Evolutionary conservation across 1,140 invertebrate species (phyloP).

Genomic region (Panagrolaimus sp.): DNA sequence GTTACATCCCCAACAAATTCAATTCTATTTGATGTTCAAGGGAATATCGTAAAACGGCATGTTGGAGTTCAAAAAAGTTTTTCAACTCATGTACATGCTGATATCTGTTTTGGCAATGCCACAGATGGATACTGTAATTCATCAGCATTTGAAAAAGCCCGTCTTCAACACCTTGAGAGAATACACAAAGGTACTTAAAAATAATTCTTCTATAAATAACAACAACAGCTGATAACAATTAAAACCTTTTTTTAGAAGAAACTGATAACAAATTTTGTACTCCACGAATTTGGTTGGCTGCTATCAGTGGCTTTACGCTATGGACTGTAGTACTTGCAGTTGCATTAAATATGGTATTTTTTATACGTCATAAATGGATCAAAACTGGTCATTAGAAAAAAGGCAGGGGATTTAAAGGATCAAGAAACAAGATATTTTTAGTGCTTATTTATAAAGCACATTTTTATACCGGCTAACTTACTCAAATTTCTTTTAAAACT

Average conservation of each 20-base stretch:
- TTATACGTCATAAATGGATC: neutral
- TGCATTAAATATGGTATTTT: conserved; percentile 14
- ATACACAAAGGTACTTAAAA: neutral
- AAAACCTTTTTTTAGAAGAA: neutral
- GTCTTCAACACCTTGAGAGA: conserved; percentile 20
- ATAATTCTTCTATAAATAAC: neutral
- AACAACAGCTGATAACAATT: no score
- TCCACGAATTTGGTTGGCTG: neutral
- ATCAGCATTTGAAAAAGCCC: conserved; percentile 12
- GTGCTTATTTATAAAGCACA: no score
- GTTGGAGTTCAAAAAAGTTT: neutral
- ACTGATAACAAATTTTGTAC: conserved; percentile 3
- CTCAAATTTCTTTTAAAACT: no score
- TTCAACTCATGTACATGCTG: conserved; percentile 25
- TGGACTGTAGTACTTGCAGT: conserved; percentile 13
- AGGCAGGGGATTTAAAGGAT: no score
- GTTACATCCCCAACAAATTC: conserved; percentile 55
- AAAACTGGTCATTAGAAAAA: neutral
- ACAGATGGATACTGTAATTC: neutral
- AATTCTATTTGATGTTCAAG: conserved; percentile 44
- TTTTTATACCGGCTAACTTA: no score
- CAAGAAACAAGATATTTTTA: no score
- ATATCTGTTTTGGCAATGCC: conserved; percentile 21
- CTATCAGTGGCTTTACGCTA: neutral
- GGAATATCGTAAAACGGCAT: conserved; percentile 15